Evolutionary conservation across 2,888 invertebrate genomes (phyloP), one percentile per base, ranked within the genome.

Genomic region (Chalcosyrphus nemorum): DNA sequence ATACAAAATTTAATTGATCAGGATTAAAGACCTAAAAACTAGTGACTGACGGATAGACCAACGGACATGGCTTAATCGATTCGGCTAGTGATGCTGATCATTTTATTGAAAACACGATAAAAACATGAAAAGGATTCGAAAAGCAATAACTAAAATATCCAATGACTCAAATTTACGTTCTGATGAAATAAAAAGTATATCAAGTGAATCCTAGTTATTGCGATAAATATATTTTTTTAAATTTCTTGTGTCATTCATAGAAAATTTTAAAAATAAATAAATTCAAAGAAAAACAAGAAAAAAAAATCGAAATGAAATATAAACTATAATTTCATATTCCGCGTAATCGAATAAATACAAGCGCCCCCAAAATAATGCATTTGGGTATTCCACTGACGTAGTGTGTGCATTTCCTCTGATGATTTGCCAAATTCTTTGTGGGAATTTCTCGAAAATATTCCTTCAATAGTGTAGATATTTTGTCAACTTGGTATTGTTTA

Each of bases 301-400:
- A 47, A 1, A 24, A 7, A 24, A 17, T 1, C 13, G 4, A 15
- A 43, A 17, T 9, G n/a, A 13, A 4, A 4, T 9, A 43, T 11
- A 7, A 21, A 47, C 3, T 7, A 45, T 19, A 19, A 45, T 17
- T 19, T 9, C 45, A 45, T 45, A 19, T 45, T 17, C 45, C 19
- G 2, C 45, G 45, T 19, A 45, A 45, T 45, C 9, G 11, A 45
- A 24, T 47, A 47, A 24, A 47, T 24, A 29, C 21, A 56, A 38
- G 38, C 21, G 56, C 56, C 35, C n/a, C n/a, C 35, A 13, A 13
- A 52, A 38, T 52, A 11, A 24, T 50, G 24, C 15, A 29, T 2
- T 19, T 13, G 68, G 56, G 56, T n/a, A 56, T 56, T 45, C 56
- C 56, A 45, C 32, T 70, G 68, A 70, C 56, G 68, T 68, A 56